Evolutionary conservation across 2,797 vertebrate genomes (phyloP), one percentile per base, ranked within the genome.

Genomic region (Chelon auratus): DNA sequence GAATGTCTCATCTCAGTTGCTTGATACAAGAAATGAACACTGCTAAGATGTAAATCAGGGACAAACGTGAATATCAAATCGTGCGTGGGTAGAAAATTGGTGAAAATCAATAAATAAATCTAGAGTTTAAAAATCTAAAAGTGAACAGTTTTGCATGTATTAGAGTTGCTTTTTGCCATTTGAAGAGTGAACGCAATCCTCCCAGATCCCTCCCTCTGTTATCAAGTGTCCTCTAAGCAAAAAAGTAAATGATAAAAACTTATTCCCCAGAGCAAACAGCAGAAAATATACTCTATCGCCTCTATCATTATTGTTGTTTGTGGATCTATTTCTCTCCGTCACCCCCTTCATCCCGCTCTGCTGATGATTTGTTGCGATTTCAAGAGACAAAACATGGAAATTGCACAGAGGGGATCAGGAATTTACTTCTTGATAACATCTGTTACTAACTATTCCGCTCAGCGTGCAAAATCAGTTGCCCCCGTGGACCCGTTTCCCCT

Each of bases 351-450:
- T 37, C 55, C 69, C 55, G 39, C 47, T 66, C 75, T 51, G 55
- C 68, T 53, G 83, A 75, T 81, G 69, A 81, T 81, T 82, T 81
- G 59, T 54, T 61, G 70, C 6, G 15, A 84, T 89, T 83, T 75
- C 65, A 50, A 68, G 64, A 79, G 79, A 73, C 66, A 82, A 90
- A 88, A 87, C 80, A 77, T 72, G 71, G 69, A 89, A 87, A 87
- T 68, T 78, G 75, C 80, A 84, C 86, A 62, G 74, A 76, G 82
- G 81, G 81, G 83, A 87, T 88, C 80, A 66, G 68, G 71, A 87
- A 77, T 86, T 76, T 81, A 75, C 72, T 86, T 63, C 83, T 72
- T 59, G 78, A 85, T 86, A 90, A 78, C 82, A 91, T 89, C 88
- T 85, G 88, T 73, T 72, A 75, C 76, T 71, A 82, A 90, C 87